Evolutionary conservation across 2,797 vertebrate genomes (phyloP), one percentile per base, ranked within the genome.

Genomic region (Cossypha dichroa): DNA sequence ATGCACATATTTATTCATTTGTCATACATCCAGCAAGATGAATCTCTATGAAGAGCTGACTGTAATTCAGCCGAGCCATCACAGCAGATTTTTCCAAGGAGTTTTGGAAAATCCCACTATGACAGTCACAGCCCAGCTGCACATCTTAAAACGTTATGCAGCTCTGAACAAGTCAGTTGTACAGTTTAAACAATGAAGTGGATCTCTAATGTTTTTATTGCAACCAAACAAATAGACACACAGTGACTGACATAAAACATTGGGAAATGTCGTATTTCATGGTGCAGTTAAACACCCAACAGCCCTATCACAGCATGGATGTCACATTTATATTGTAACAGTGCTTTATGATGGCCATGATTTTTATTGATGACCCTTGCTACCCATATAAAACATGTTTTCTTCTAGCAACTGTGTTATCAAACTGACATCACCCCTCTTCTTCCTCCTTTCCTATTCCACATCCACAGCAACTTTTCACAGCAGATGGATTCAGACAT

Each of bases 301-400:
- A 81, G 52, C 29, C 40, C 18, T 55, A 10, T 73, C 26, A 90
- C 62, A 64, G 31, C 33, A 8, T 41, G 40, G 33, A 55, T 85
- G 80, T 85, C 85, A 62, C 33, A 38, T 45, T 68, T 94, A 41
- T 85, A 38, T 63, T 82, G 51, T 59, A 59, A 59, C 11, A 26
- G 45, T 79, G 52, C 22, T 93, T 90, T 90, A 69, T 40, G 76
- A 52, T 49, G 62, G 38, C 49, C n/a, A 10, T 4, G 1, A 18
- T 40, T 94, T 86, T 81, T 93, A 92, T 49, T 88, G 66, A 88
- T 92, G 88, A 82, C 70, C 58, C 33, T 90, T 81, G 20, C 26
- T 69, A 54, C 21, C 19, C 19, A 19, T 45, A 51, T 46, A 54
- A 88, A 84, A 63, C 25, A 31, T 66, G 26, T 67, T 73, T 89